phyloP scores from a whole-genome alignment of 2,113 vertebrate species.

The Galemys pyrenaicus region DNA sequence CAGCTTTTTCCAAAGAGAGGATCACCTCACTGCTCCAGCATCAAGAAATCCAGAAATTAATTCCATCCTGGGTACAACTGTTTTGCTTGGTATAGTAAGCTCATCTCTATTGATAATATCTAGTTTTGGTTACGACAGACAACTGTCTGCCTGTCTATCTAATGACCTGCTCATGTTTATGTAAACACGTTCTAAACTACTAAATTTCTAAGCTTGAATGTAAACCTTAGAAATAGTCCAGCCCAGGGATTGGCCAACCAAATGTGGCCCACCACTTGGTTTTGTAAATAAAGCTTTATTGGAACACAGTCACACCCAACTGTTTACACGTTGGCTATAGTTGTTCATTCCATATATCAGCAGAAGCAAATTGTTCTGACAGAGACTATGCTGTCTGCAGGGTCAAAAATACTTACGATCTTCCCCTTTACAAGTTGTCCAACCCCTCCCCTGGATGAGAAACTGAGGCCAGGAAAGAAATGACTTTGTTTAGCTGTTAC shows the following conservation, averaged over 20 bases:
- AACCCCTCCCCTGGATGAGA: not conserved
- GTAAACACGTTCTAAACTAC: constrained; percentile 11
- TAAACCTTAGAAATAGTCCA: not conserved
- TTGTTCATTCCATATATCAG: not conserved
- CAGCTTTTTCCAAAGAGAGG: constrained; percentile 56
- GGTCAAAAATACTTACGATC: not conserved
- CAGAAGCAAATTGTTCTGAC: not conserved
- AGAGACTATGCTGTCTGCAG: not conserved
- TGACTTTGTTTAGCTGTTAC: not conserved
- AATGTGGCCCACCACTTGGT: not conserved
- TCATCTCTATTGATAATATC: not conserved
- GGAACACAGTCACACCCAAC: not conserved
- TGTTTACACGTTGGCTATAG: not conserved
- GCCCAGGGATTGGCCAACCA: not conserved
- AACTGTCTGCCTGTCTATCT: not conserved
- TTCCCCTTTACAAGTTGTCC: not conserved
- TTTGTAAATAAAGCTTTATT: constrained; percentile 64
- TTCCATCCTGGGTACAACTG: not conserved
- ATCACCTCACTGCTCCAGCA: not conserved
- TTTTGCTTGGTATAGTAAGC: not conserved
- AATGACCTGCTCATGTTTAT: not conserved
- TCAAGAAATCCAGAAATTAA: constrained; percentile 45
- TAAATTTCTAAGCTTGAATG: constrained; percentile 36
- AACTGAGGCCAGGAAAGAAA: not conserved
- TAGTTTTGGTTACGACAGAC: not conserved